Evolutionary conservation across 2,113 vertebrate genomes (phyloP).

Genomic region (Plestiodon gilberti): DNA sequence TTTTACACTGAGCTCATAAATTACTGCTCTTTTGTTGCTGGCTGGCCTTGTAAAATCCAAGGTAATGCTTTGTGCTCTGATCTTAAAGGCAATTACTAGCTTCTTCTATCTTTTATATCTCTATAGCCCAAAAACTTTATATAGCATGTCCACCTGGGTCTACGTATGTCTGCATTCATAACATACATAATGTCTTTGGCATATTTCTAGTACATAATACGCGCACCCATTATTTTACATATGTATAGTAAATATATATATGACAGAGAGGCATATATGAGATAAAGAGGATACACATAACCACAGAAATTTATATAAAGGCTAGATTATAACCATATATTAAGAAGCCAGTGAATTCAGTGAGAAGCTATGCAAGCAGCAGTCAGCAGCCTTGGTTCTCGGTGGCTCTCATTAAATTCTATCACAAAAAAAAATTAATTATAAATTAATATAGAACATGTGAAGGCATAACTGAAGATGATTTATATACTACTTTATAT

Average conservation of each 20-base stretch:
- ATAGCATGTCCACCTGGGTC: slow-evolving; percentile 44
- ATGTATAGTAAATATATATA: neutral
- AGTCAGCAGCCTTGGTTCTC: neutral
- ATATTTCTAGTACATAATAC: slow-evolving; percentile 11
- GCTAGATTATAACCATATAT: neutral
- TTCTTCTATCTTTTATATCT: slow-evolving; percentile 89
- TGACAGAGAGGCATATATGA: too few species aligned
- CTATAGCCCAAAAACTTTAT: slow-evolving; percentile 88
- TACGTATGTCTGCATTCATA: neutral
- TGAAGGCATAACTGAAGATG: too few species aligned
- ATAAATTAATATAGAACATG: neutral
- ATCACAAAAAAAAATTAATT: neutral
- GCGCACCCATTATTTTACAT: neutral
- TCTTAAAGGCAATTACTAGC: slow-evolving; percentile 99
- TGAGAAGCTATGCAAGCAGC: neutral
- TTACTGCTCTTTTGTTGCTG: slow-evolving; percentile 99
- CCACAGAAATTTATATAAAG: neutral
- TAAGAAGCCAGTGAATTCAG: neutral
- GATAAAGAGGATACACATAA: neutral
- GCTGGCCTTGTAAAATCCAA: slow-evolving; percentile 99
- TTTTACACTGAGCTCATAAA: slow-evolving; percentile 99
- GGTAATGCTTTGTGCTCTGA: slow-evolving; percentile 99
- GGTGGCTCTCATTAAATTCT: neutral
- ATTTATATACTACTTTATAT: too few species aligned
- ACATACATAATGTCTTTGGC: neutral